Percentiles rank a stretch among this genome's conserved stretches.
phyloP scores from a whole-genome alignment of 2,888 invertebrate species.

The Trypoxylon attenuatum region DNA sequence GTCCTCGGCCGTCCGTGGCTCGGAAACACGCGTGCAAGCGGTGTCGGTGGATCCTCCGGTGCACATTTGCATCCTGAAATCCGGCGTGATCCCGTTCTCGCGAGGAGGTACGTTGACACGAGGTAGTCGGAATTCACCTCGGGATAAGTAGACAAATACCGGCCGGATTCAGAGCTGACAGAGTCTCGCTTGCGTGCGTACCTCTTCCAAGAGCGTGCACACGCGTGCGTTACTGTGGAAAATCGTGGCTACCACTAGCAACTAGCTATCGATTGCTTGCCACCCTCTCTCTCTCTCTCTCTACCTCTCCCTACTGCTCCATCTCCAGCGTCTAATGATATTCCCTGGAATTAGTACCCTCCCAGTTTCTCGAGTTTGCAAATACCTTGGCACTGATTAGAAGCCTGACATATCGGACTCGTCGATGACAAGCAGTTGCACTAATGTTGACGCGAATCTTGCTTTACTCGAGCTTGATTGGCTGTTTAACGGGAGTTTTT shows the following conservation, averaged over 20 bases:
- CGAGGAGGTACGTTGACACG: slow-evolving; percentile 48
- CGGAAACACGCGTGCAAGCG: slow-evolving; percentile 42
- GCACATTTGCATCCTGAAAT: slow-evolving; percentile 56
- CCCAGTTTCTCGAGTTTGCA: slow-evolving; percentile 24
- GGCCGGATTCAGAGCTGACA: slow-evolving; percentile 27
- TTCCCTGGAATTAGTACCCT: slow-evolving; percentile 43
- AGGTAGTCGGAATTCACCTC: slow-evolving; percentile 52
- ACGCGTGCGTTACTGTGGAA: slow-evolving; percentile 35
- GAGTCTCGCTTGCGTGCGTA: no score
- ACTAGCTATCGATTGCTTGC: slow-evolving; percentile 45
- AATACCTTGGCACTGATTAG: slow-evolving; percentile 38
- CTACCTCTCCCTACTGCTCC: no score
- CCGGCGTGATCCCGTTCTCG: slow-evolving; percentile 48
- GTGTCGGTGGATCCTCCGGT: slow-evolving; percentile 5
- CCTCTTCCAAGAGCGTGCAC: slow-evolving; percentile 20
- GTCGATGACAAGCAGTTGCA: slow-evolving; percentile 34
- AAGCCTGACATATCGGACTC: no score
- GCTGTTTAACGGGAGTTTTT: no score
- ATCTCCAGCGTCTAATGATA: slow-evolving; percentile 24
- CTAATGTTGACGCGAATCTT: no score
- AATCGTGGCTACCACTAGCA: slow-evolving; percentile 28
- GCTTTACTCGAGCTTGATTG: no score
- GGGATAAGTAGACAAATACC: slow-evolving; percentile 58
- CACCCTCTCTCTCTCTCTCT: no score
- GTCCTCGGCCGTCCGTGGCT: no score